These are phyloP conservation scores for Vulpes vulpes DNA, from an alignment of 2,113 vertebrate genomes.

Conservation along the genomic window DNA sequence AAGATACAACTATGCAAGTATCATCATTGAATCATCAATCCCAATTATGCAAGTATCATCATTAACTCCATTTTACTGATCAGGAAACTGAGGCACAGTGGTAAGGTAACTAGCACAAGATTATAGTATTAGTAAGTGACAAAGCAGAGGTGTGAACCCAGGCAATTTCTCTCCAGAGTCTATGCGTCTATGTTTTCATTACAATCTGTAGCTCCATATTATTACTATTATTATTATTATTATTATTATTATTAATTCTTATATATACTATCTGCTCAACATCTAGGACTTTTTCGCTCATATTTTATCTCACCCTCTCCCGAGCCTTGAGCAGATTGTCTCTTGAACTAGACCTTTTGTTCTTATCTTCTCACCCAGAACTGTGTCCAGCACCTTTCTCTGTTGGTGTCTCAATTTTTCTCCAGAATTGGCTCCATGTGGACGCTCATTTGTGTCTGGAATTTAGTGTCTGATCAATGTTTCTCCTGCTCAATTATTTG, in stretches of 20 bases:
- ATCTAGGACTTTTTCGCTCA: background rate
- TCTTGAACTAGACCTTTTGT: background rate
- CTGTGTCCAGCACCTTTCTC: no score
- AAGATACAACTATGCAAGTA: background rate
- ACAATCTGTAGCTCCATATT: background rate
- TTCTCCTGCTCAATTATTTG: background rate
- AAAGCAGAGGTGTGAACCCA: background rate
- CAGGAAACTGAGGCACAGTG: background rate
- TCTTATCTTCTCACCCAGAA: background rate
- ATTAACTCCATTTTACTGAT: background rate
- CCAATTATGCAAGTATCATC: background rate
- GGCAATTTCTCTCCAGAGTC: background rate
- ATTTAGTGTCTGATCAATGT: background rate
- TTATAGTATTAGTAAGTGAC: background rate
- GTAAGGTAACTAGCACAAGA: background rate
- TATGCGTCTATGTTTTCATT: background rate
- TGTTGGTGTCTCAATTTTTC: background rate
- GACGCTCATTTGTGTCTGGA: background rate
- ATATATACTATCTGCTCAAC: background rate
- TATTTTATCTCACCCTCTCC: background rate
- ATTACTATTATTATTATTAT: background rate
- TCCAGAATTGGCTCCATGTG: background rate
- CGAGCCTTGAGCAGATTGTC: background rate
- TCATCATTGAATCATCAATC: background rate
- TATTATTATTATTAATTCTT: background rate